These are phyloP conservation scores for Apeira syringaria DNA, from an alignment of 2,888 invertebrate species.

Conservation along the genomic window DNA sequence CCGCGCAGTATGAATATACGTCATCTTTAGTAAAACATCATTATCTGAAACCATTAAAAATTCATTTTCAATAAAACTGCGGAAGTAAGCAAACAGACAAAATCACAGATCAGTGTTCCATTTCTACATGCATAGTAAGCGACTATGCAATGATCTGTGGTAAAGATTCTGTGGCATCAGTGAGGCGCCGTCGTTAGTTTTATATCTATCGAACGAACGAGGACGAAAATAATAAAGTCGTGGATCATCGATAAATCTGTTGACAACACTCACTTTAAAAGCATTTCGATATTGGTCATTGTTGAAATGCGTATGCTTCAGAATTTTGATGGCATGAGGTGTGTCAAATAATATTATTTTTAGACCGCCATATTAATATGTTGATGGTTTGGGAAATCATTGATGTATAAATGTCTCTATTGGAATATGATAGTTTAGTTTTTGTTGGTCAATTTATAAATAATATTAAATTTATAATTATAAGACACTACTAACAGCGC, in stretches of 20 bases:
- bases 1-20: too few species aligned
- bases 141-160: background rate
- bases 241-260: constrained; percentile 34
- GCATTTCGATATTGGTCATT: constrained; percentile 14
- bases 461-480: too few species aligned
- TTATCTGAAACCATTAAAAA: too few species aligned
- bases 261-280: constrained; percentile 32
- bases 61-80: background rate
- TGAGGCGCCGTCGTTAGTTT: constrained; percentile 24
- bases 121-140: background rate
- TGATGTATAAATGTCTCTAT: too few species aligned
- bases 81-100: background rate
- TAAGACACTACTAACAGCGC: too few species aligned
- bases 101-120: background rate
- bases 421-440: too few species aligned
- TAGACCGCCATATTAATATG: too few species aligned
- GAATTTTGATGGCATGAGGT: background rate
- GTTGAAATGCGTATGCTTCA: background rate
- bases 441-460: too few species aligned
- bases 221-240: constrained; percentile 27
- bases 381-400: too few species aligned
- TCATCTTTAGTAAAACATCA: too few species aligned
- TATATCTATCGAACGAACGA: constrained; percentile 25
- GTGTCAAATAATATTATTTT: background rate
- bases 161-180: constrained; percentile 11